phyloP scores from a whole-genome alignment of 1,140 invertebrate genomes.

The Diabrotica virgifera region DNA sequence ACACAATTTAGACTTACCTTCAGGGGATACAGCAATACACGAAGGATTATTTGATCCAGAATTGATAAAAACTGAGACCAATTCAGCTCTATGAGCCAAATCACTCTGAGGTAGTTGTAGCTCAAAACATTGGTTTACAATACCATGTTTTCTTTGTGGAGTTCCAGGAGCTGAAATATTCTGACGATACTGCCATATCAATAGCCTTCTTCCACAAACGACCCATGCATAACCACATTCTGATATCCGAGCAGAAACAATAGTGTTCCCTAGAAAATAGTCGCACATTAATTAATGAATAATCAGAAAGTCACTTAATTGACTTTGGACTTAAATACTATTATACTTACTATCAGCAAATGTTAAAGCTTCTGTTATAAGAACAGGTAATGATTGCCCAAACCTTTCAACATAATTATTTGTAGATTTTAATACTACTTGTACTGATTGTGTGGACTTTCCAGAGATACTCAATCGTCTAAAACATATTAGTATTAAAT shows the following conservation, averaged over 20 bases:
- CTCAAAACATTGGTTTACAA: slow-evolving; percentile 69
- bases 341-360: slow-evolving; percentile 67
- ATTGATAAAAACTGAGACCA: slow-evolving; percentile 74
- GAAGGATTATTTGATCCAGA: slow-evolving; percentile 60
- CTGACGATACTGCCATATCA: slow-evolving; percentile 83
- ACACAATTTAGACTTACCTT: slow-evolving; percentile 55
- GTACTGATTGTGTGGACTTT: slow-evolving; percentile 62
- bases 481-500: slow-evolving; percentile 26
- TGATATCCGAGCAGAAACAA: slow-evolving; percentile 54
- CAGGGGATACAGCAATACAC: slow-evolving; percentile 89
- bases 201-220: slow-evolving; percentile 77
- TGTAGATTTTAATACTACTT: slow-evolving; percentile 67
- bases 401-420: slow-evolving; percentile 69
- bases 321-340: slow-evolving; percentile 21
- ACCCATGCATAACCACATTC: slow-evolving; percentile 68
- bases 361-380: slow-evolving; percentile 84
- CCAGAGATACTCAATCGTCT: slow-evolving; percentile 59
- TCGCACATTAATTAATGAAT: not conserved
- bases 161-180: slow-evolving; percentile 42
- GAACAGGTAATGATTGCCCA: slow-evolving; percentile 76
- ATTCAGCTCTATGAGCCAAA: slow-evolving; percentile 84
- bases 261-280: slow-evolving; percentile 53
- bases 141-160: slow-evolving; percentile 45
- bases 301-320: no score
- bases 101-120: slow-evolving; percentile 87